Conservation (phyloP, 2,797 vertebrate genomes). For the Peromyscus attwateri region DNA sequence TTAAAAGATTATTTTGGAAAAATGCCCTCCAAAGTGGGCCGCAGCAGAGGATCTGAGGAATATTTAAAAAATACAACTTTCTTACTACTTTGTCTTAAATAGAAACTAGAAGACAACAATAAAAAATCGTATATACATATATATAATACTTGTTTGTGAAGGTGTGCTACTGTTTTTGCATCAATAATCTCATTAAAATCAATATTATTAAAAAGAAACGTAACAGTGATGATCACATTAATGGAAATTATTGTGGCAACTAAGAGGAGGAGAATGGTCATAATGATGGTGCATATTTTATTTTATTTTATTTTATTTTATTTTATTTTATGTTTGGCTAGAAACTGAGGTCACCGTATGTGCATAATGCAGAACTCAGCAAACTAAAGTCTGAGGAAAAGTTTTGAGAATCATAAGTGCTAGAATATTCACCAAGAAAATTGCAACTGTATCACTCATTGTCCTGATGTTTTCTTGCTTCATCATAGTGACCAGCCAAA, state of each 20-base stretch:
- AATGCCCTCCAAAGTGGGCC: neutral
- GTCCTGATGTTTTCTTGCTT: neutral
- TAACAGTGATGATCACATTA: neutral
- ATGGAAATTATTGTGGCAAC: neutral
- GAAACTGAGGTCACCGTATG: neutral
- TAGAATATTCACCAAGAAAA: neutral
- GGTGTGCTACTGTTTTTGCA: neutral
- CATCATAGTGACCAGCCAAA: neutral
- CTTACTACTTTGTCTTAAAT: neutral
- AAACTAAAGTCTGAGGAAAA: neutral
- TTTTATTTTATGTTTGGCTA: neutral
- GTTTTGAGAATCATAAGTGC: neutral
- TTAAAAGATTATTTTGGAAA: neutral
- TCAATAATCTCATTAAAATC: neutral
- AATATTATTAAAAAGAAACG: neutral
- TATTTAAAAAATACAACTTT: neutral
- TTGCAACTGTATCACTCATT: neutral
- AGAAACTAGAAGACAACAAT: neutral
- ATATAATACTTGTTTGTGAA: neutral
- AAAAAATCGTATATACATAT: neutral
- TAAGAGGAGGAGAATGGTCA: rapidly evolving
- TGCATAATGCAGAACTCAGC: neutral
- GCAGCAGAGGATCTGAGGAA: neutral
- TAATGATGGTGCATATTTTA: too few species aligned
- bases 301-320: too few species aligned